Percentiles rank a stretch among this genome's conserved stretches.
These are phyloP conservation scores for Hirtodrosophila trivittata DNA, from an alignment of 2,888 invertebrate genomes.

Conservation along the genomic window DNA sequence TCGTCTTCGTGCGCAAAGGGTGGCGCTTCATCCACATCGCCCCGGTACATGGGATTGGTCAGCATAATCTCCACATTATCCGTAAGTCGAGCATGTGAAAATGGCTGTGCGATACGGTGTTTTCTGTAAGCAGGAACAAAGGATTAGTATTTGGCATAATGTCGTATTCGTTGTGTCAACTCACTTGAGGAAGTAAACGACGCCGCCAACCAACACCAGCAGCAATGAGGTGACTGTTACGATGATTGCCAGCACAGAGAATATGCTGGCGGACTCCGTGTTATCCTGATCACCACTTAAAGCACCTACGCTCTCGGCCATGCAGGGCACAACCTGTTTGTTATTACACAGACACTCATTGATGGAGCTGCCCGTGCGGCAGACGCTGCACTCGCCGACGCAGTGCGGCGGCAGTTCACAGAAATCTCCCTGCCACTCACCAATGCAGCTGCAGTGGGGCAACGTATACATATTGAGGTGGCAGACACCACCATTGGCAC, in stretches of 20 bases:
- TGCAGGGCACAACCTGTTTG: constrained; percentile 79
- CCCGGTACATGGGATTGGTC: constrained; percentile 93
- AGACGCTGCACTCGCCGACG: constrained; percentile 81
- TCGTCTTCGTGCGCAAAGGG: constrained; percentile 86
- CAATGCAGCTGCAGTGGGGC: constrained; percentile 86
- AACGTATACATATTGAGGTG: constrained; percentile 84
- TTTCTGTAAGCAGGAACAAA: constrained; percentile 82
- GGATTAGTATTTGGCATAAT: neutral
- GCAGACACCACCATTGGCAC: constrained; percentile 87
- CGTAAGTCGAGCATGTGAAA: constrained; percentile 91
- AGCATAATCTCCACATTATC: constrained; percentile 91
- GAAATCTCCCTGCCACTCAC: constrained; percentile 85
- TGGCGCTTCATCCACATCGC: constrained; percentile 88
- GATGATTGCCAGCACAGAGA: constrained; percentile 80
- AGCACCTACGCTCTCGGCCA: constrained; percentile 82
- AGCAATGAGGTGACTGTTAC: constrained; percentile 77
- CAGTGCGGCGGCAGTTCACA: constrained; percentile 85
- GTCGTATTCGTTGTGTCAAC: constrained; percentile 45
- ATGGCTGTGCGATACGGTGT: constrained; percentile 86
- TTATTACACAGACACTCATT: constrained; percentile 82
- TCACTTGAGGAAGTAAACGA: constrained; percentile 84
- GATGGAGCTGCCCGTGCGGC: constrained; percentile 82
- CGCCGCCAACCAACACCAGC: constrained; percentile 79
- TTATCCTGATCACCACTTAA: constrained; percentile 72
- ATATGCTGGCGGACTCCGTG: constrained; percentile 68